A percentile compares a stretch with the other conserved stretches of the same genome.
Evolutionary conservation across 2,888 invertebrate genomes (phyloP).

Genomic region (Polymixis lichenea): DNA sequence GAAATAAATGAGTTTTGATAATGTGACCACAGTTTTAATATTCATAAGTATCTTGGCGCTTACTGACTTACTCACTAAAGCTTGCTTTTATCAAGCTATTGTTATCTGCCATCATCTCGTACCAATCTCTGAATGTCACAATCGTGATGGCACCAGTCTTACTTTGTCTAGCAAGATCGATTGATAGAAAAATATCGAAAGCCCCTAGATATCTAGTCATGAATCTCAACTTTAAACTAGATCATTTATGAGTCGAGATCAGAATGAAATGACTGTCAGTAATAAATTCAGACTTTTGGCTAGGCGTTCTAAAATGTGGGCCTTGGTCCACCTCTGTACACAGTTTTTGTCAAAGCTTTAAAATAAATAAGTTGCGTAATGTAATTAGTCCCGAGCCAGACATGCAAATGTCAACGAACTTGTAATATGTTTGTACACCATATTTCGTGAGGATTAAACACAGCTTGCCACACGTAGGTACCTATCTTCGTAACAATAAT

Average conservation of each 20-base stretch:
- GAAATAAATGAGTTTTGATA: constrained; percentile 30
- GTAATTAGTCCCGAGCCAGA: constrained; percentile 27
- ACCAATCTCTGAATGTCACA: constrained; percentile 17
- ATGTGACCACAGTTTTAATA: neutral
- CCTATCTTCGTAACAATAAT: neutral
- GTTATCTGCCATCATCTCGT: constrained; percentile 19
- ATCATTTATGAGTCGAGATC: constrained; percentile 13
- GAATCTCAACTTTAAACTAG: constrained; percentile 19
- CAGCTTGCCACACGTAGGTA: neutral
- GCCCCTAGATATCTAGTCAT: neutral
- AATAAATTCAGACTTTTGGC: constrained; percentile 22
- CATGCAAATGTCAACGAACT: constrained; percentile 43
- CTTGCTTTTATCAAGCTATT: constrained; percentile 16
- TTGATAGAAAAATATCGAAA: constrained; percentile 7
- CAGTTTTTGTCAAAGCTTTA: neutral
- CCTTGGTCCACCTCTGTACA: neutral
- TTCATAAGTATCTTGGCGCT: neutral
- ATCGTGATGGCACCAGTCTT: neutral
- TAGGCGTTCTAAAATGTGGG: neutral
- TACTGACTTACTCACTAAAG: constrained; percentile 4
- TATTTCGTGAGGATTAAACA: constrained; percentile 23
- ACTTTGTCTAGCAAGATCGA: neutral
- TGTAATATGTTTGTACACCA: constrained; percentile 7
- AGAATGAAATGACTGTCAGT: constrained; percentile 11
- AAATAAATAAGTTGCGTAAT: constrained; percentile 4